Base-by-base conservation (phyloP, 1,140 invertebrate species). In the Arctopsyche grandis region DNA sequence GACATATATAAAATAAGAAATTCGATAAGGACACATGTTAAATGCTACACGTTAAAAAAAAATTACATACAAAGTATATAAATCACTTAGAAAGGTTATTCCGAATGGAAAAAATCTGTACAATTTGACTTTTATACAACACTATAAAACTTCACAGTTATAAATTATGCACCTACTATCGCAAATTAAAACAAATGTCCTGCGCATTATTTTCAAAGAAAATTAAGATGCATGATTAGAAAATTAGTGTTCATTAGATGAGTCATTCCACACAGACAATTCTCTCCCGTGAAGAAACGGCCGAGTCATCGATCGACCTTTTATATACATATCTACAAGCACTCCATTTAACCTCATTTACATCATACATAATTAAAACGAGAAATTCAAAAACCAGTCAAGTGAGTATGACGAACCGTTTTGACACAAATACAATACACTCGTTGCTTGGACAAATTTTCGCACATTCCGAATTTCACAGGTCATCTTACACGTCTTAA, bases 11-110 rank as follows among this genome's bases (percentile, higher is more conserved):
- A 19, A 60, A 60, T 60, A 21, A 60, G 56, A 60, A 60, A 60
- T 60, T 60, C 56, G 56, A 60, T 60, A 60, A 60, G 56, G 56
- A 60, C 56, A 60, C 16, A 21, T 60, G 56, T 21, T 60, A 60
- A 38, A 38, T 38, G 29, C 29, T 38, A 38, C 29, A 7, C 29
- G 29, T 38, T n/a, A n/a, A n/a, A 46, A 46, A 46, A 46, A 46
- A 46, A 46, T 46, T 38, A 38, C 29, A 38, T 38, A 38, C 29
- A 38, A 7, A 52, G 4, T 3, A 52, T 52, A 52, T 52, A 16
- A 52, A 52, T 52, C 48, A 52, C 16, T 16, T 52, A 14, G 48
- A 14, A 52, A 52, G 48, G 10, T 52, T 16, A 52, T 52, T 14
- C 16, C 10, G 10, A 52, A 52, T 52, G 4, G 44, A 52, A 16